Conservation (phyloP, 2,113 vertebrate species). For the Chaetodon trifascialis region DNA sequence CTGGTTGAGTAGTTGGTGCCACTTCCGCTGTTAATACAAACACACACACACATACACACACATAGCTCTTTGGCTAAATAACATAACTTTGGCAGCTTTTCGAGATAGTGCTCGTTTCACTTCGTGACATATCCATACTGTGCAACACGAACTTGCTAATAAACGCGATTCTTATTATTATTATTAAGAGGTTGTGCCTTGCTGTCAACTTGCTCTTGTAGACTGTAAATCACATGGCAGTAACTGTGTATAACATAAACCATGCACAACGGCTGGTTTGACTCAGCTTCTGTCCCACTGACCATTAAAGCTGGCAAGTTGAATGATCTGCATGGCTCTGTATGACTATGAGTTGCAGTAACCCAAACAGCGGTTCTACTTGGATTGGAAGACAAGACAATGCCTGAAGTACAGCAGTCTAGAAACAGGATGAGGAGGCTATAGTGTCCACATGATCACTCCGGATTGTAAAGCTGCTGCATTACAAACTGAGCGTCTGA, state of each 20-base stretch:
- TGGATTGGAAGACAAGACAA: background rate
- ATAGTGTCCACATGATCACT: background rate
- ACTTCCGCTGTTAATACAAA: background rate
- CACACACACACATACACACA: background rate
- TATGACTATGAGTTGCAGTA: no score
- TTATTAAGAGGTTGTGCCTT: background rate
- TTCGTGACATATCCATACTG: slow-evolving; percentile 4
- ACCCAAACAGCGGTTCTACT: background rate
- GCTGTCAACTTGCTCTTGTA: background rate
- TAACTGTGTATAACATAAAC: background rate
- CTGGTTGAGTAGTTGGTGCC: background rate
- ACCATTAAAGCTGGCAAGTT: background rate
- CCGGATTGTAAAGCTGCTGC: no score
- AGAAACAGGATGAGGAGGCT: background rate
- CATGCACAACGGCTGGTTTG: background rate
- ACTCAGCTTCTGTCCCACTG: background rate
- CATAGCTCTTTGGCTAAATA: background rate
- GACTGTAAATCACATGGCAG: slow-evolving; percentile 4
- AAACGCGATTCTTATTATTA: background rate
- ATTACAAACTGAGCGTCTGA: no score
- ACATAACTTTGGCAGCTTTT: background rate
- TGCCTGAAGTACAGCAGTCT: background rate
- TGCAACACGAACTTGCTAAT: background rate
- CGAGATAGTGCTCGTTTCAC: background rate
- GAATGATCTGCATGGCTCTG: background rate